phyloP scores from a whole-genome alignment of 2,113 vertebrate species.

The Plectropomus leopardus region DNA sequence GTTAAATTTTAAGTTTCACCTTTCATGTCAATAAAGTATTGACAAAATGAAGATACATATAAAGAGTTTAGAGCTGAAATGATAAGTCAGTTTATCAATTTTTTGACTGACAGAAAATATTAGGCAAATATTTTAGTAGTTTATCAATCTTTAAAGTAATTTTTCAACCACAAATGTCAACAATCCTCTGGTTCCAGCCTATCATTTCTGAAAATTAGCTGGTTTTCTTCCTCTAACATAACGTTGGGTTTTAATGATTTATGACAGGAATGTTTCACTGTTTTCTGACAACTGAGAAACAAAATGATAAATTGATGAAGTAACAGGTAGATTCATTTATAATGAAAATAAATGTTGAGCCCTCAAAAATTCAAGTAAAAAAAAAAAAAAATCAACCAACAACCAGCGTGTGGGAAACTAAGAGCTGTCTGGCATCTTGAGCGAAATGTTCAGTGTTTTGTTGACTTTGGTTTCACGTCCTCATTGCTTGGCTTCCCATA shows the following conservation, averaged over 20 bases:
- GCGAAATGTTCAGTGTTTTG: not conserved
- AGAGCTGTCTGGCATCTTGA: too few species aligned
- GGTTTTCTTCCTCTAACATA: not conserved
- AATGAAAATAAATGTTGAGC: not conserved
- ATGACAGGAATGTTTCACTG: not conserved
- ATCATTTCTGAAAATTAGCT: not conserved
- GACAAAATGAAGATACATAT: not conserved
- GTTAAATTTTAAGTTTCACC: too few species aligned
- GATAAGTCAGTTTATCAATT: not conserved
- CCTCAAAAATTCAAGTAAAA: too few species aligned
- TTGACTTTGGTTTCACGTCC: not conserved
- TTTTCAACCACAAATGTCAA: not conserved
- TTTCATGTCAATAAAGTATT: not conserved
- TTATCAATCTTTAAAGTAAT: not conserved
- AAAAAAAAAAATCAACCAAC: too few species aligned
- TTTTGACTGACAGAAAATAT: not conserved
- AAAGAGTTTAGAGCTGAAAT: too few species aligned
- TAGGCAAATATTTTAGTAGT: not conserved
- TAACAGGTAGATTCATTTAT: not conserved
- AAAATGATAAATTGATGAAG: not conserved
- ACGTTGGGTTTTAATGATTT: not conserved
- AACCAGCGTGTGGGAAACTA: too few species aligned
- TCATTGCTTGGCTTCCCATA: not conserved
- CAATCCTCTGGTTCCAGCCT: too few species aligned
- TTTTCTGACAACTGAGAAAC: not conserved